Percentiles rank a stretch among this genome's conserved stretches.
Conservation (phyloP, 64 coral and sea anemone genomes). For the Montipora efflorescens region DNA sequence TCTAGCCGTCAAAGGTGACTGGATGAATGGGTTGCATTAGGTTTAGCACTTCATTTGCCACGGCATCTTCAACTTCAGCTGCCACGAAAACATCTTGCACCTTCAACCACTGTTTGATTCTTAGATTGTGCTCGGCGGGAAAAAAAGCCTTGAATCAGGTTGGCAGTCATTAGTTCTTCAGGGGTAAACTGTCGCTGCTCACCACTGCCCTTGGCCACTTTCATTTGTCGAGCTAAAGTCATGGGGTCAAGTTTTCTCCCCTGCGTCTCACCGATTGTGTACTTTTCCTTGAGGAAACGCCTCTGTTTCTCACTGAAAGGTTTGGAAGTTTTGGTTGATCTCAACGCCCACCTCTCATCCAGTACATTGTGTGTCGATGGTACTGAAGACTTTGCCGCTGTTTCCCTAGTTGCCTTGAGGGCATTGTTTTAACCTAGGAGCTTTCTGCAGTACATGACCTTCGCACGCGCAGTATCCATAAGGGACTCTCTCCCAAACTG, state of each 20-base stretch:
- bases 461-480: constrained; percentile 41
- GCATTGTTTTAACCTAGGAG: neutral
- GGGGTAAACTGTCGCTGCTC: constrained; percentile 3
- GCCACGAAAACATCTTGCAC: neutral
- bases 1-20: neutral
- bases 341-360: constrained; percentile 71
- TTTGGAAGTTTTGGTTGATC: constrained; percentile 28
- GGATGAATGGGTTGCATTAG: constrained; percentile 16
- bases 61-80: neutral
- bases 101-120: neutral
- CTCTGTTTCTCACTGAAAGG: constrained; percentile 54
- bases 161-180: neutral
- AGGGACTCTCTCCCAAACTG: constrained; percentile 56
- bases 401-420: neutral
- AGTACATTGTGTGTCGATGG: constrained; percentile 1
- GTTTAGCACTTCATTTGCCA: neutral
- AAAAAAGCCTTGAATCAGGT: constrained; percentile 19
- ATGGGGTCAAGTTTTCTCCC: constrained; percentile 41
- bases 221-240: constrained; percentile 20
- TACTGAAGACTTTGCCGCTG: neutral
- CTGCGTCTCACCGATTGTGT: constrained; percentile 19
- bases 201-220: neutral
- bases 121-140: constrained; percentile 5
- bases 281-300: constrained; percentile 42
- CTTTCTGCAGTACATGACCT: constrained; percentile 62